These are phyloP conservation scores for Callocephalon fimbriatum DNA, from an alignment of 2,113 vertebrate genomes.

Conservation along the genomic window DNA sequence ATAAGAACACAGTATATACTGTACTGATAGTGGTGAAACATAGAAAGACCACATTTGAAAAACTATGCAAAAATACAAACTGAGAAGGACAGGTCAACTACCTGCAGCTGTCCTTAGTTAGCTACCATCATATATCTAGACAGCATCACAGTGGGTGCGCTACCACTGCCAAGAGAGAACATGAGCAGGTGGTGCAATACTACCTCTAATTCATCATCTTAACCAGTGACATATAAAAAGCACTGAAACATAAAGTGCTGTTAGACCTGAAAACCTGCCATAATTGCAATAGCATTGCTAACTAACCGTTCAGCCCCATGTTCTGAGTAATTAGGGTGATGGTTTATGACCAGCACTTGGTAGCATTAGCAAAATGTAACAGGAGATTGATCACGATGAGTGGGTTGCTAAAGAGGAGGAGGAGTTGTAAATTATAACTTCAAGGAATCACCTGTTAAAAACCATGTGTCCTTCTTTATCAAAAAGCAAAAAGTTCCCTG, in stretches of 20 bases:
- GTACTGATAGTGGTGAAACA: not conserved
- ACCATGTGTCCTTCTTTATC: not conserved
- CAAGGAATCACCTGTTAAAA: not conserved
- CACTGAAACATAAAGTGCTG: conserved; percentile 72
- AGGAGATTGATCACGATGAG: not conserved
- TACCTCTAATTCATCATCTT: conserved; percentile 75
- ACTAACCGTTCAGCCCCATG: conserved; percentile 69
- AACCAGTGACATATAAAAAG: conserved; percentile 77
- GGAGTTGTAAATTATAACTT: conserved; percentile 12
- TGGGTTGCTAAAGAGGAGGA: not conserved
- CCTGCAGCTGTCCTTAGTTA: not conserved
- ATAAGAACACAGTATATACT: not conserved
- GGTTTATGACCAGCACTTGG: conserved; percentile 70
- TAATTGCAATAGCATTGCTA: conserved; percentile 70
- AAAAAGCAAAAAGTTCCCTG: not conserved
- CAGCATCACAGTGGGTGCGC: rapidly evolving
- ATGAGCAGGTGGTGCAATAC: conserved; percentile 40
- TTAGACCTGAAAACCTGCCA: conserved; percentile 73
- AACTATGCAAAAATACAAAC: not conserved
- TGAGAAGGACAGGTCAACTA: not conserved
- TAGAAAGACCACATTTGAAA: not conserved
- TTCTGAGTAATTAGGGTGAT: conserved; percentile 77
- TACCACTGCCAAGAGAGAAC: not conserved
- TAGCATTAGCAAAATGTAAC: conserved; percentile 70
- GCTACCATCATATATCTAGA: not conserved